phyloP scores from a whole-genome alignment of 2,113 vertebrate species.

The Hippocampus barbouri region DNA sequence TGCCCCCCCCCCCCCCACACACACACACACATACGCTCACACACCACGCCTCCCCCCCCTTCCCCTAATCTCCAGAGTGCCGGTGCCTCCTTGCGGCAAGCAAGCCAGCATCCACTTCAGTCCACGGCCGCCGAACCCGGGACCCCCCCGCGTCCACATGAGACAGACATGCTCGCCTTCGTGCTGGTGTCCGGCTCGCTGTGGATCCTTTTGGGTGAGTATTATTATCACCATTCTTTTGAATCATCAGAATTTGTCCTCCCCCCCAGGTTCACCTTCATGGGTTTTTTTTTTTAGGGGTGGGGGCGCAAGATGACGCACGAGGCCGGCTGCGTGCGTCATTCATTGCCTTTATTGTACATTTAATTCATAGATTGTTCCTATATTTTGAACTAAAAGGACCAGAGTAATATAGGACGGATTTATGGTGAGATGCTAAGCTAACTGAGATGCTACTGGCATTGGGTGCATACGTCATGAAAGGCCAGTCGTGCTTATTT shows the following conservation, averaged over 20 bases:
- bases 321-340: constrained; percentile 10
- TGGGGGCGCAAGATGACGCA: constrained; percentile 10
- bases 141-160: constrained; percentile 56
- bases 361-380: background rate
- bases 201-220: constrained; percentile 78
- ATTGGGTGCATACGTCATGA: background rate
- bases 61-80: constrained; percentile 66
- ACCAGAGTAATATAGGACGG: background rate
- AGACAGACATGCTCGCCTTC: constrained; percentile 77
- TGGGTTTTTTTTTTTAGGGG: constrained; percentile 22
- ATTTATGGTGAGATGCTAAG: constrained; percentile 3
- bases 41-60: background rate
- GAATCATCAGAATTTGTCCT: background rate
- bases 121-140: constrained; percentile 34
- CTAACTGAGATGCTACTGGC: background rate
- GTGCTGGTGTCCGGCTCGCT: constrained; percentile 75
- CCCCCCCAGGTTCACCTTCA: background rate
- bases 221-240: background rate
- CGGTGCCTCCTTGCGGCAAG: constrained; percentile 60
- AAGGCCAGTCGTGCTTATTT: background rate
- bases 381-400: background rate
- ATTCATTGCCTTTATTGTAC: constrained; percentile 41
- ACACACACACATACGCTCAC: too few relatives aligned
- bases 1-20: background rate
- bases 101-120: constrained; percentile 22